These are phyloP conservation scores for Linepithema humile DNA, from an alignment of 1,140 invertebrate species.

Conservation along the genomic window DNA sequence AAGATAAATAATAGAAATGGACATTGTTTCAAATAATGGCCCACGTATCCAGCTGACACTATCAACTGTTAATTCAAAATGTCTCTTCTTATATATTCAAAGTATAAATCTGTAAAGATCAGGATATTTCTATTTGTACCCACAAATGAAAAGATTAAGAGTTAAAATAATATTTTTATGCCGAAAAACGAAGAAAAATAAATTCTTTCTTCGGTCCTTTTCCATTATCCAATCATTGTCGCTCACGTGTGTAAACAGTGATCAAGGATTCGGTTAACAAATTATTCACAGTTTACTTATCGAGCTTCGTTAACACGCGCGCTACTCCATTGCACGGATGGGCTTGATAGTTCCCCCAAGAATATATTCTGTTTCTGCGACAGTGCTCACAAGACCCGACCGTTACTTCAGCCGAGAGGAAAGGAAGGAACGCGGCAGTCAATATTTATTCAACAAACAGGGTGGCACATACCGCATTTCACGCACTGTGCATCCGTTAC, in stretches of 20 bases:
- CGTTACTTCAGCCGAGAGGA: slow-evolving; percentile 26
- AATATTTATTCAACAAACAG: slow-evolving; percentile 65
- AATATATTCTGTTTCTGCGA: slow-evolving; percentile 20
- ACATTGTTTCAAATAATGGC: too few species aligned
- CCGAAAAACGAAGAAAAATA: too few species aligned
- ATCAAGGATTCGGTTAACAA: neutral
- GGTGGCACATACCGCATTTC: slow-evolving; percentile 6
- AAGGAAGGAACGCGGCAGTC: slow-evolving; percentile 55
- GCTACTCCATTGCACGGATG: neutral
- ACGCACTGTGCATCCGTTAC: slow-evolving; percentile 50
- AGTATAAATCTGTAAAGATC: too few species aligned
- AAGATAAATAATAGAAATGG: too few species aligned
- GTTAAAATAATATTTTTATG: too few species aligned
- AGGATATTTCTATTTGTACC: too few species aligned
- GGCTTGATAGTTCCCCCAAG: neutral
- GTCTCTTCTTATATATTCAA: too few species aligned
- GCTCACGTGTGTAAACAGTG: neutral
- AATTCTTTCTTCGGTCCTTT: too few species aligned
- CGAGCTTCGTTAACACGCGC: neutral
- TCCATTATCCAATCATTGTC: neutral
- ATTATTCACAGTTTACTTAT: slow-evolving; percentile 13
- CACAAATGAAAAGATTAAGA: too few species aligned
- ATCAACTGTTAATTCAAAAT: too few species aligned
- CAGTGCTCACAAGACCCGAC: neutral
- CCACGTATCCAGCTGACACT: too few species aligned